These are phyloP conservation scores for Neolamprologus brichardi DNA, from an alignment of 2,113 vertebrate genomes.

Conservation along the genomic window DNA sequence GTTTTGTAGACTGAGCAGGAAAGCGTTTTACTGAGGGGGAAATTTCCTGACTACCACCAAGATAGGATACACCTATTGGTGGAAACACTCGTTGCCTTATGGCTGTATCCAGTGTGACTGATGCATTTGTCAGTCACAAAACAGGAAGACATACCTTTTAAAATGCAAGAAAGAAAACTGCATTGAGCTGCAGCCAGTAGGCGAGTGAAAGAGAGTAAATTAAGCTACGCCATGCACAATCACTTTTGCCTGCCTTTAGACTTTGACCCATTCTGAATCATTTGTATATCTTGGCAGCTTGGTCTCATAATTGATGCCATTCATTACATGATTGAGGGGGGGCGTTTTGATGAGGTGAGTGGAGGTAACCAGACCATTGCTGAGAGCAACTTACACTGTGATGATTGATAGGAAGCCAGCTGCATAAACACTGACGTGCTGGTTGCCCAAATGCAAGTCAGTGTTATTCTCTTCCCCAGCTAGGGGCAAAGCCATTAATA, in stretches of 20 bases:
- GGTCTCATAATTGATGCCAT: slow-evolving; percentile 51
- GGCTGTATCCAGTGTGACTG: slow-evolving; percentile 34
- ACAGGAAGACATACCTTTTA: slow-evolving; percentile 33
- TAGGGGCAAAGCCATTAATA: slow-evolving; percentile 57
- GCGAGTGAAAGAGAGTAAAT: slow-evolving; percentile 7
- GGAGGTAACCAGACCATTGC: slow-evolving; percentile 39
- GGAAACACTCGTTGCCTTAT: neutral
- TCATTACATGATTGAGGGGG: slow-evolving; percentile 55
- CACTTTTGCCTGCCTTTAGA: slow-evolving; percentile 32
- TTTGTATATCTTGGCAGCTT: slow-evolving; percentile 46
- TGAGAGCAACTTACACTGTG: slow-evolving; percentile 31
- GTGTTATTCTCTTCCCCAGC: slow-evolving; percentile 38
- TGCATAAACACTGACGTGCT: slow-evolving; percentile 22
- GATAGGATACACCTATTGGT: slow-evolving; percentile 3
- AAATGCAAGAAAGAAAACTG: slow-evolving; percentile 49
- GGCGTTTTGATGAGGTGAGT: slow-evolving; percentile 35
- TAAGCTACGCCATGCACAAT: neutral
- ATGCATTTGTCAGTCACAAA: slow-evolving; percentile 28
- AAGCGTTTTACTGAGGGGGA: neutral
- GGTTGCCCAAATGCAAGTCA: slow-evolving; percentile 59
- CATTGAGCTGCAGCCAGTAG: neutral
- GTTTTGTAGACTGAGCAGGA: neutral
- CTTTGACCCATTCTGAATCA: slow-evolving; percentile 39
- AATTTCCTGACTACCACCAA: neutral
- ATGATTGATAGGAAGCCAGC: slow-evolving; percentile 54